Evolutionary conservation across 2,113 vertebrate genomes (phyloP).

Genomic region (Arenaria interpres): DNA sequence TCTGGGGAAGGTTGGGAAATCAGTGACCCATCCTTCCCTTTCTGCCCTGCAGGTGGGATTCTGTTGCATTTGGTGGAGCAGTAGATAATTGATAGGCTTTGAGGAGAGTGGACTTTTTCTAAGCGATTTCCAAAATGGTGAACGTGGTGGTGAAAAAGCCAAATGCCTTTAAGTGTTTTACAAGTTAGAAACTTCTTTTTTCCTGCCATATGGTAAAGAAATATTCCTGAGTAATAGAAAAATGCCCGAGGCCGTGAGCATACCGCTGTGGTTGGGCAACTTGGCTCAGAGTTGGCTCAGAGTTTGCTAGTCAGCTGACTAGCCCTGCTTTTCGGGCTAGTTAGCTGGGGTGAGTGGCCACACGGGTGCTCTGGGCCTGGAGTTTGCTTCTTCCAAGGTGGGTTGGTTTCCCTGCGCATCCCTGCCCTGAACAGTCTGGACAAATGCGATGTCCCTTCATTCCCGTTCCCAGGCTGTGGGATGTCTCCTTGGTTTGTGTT

Average conservation of each 20-base stretch:
- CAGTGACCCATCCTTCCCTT: neutral
- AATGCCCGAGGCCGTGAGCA: neutral
- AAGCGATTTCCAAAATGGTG: neutral
- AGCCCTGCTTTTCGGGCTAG: neutral
- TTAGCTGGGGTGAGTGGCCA: neutral
- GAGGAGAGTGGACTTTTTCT: neutral
- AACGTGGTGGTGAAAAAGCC: neutral
- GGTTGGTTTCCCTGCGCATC: neutral
- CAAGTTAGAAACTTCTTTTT: neutral
- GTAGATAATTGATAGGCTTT: neutral
- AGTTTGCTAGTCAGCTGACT: neutral
- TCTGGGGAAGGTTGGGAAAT: neutral
- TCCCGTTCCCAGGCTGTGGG: neutral
- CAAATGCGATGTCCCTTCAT: neutral
- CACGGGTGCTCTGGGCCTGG: fast-evolving
- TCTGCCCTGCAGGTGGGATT: neutral
- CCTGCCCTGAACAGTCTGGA: neutral
- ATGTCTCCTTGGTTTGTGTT: neutral
- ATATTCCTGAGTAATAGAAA: neutral
- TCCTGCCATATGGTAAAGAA: neutral
- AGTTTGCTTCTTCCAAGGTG: neutral
- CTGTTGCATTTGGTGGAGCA: neutral
- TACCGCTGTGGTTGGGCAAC: neutral
- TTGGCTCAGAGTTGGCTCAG: neutral
- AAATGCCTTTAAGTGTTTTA: neutral